Evolutionary conservation across 92 coral and sea anemone genomes (phyloP).

Genomic region (Bergia puertoricense): DNA sequence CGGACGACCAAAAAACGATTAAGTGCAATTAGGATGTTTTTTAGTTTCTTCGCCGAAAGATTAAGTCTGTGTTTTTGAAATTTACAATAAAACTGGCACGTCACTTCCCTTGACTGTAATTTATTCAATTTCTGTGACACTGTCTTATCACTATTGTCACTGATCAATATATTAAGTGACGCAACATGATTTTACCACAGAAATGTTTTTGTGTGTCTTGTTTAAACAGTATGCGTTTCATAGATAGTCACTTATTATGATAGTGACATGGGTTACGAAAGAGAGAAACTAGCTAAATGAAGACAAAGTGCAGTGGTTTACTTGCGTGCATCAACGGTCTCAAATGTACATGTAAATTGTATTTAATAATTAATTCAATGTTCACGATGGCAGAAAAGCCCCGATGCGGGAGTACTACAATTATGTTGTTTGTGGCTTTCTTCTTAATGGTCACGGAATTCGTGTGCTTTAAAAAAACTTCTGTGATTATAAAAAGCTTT

Average conservation of each 20-base stretch:
- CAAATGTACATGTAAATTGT: not conserved
- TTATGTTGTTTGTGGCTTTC: not conserved
- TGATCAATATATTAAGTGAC: not conserved
- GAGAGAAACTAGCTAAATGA: not conserved
- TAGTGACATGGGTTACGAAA: not conserved
- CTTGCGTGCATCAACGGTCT: not conserved
- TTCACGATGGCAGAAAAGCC: not conserved
- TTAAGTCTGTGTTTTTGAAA: too few species aligned
- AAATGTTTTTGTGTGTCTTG: not conserved
- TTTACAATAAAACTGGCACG: too few species aligned
- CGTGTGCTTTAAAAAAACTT: not conserved
- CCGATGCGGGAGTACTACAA: not conserved
- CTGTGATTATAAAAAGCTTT: not conserved
- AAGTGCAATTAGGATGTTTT: too few species aligned
- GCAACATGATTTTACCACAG: not conserved
- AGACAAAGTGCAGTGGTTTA: not conserved
- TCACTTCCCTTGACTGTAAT: too few species aligned
- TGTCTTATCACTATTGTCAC: too few species aligned
- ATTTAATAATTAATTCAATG: not conserved
- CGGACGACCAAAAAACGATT: too few species aligned
- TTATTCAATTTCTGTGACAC: too few species aligned
- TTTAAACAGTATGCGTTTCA: too few species aligned
- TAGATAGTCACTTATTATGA: not conserved
- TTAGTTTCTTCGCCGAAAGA: too few species aligned
- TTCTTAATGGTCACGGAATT: conserved; percentile 18